Base-by-base conservation (phyloP, 2,888 invertebrate species). In the Drosophila greeni region DNA sequence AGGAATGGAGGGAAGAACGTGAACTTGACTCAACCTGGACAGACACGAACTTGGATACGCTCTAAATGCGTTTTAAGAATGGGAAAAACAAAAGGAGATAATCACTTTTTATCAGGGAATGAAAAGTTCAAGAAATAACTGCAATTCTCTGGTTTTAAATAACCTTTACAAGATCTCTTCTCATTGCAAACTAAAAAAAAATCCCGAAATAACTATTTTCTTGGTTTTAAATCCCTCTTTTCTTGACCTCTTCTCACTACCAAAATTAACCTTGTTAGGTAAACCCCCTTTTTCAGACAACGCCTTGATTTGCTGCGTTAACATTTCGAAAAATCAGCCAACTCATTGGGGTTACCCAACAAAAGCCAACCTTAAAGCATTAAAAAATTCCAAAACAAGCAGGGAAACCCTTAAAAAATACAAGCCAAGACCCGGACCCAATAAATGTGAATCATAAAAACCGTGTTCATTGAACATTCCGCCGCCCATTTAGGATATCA, bases 311-410 rank as follows among this genome's bases (percentile, higher is more conserved):
- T 7, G 6, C 43, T 2, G 11, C 26, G 6, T 23, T 36, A 65
- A 48, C 48, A 24, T 61, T 52, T 26, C 1, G 42, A 39, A 65
- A 65, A 48, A 54, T 7, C 34, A 62, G 66, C 33, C 66, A 66
- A 51, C 51, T 66, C 66, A 66, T 39, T 9, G 49, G 56, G 20
- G 20, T 61, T 61, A 23, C 48, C 33, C 34, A 53, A 49, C 24
- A 65, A 56, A 20, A 33, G 37, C 48, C 43, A 66, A 66, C 54
- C 64, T 42, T 16, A 23, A 42, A 26, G 9, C 58, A 61, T 48
- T 29, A 47, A 47, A 31, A 20, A 47, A 29, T 11, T 26, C 45
- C 29, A 31, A 47, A 47, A 47, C 45, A 60, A 61, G 12, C 39
- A 24, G 23, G 33, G 14, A 33, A 31, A 31, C 24, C 37, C 40